These are phyloP conservation scores for Podilymbus podiceps DNA, from an alignment of 2,113 vertebrate genomes.

Conservation along the genomic window DNA sequence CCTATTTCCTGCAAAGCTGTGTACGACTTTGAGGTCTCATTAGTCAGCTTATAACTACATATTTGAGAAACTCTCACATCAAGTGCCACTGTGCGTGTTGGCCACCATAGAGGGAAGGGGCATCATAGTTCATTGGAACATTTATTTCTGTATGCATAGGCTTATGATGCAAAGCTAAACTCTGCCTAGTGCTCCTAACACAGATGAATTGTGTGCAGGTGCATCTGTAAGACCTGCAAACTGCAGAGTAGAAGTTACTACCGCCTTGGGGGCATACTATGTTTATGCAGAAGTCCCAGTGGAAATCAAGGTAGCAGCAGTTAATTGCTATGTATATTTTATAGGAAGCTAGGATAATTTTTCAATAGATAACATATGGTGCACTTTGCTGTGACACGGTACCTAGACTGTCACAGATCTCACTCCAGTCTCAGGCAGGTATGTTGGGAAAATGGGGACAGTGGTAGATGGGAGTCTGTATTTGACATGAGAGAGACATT, in stretches of 20 bases:
- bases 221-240: background rate
- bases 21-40: background rate
- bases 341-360: background rate
- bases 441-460: background rate
- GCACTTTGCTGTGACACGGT: background rate
- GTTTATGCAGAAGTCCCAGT: background rate
- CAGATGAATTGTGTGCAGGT: background rate
- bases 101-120: background rate
- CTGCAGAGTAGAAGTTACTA: background rate
- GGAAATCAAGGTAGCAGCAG: slow-evolving; percentile 27
- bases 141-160: background rate
- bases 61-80: accelerated
- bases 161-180: background rate
- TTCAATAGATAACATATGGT: background rate
- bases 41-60: background rate
- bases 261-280: background rate
- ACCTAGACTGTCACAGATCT: background rate
- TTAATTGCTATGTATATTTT: background rate
- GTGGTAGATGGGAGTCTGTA: background rate
- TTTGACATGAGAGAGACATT: background rate
- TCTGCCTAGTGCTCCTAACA: background rate
- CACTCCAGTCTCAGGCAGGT: background rate
- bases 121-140: background rate
- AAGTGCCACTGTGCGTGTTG: accelerated
- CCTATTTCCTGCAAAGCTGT: background rate